phyloP scores from a whole-genome alignment of 2,888 invertebrate genomes.

The Diadegma fenestrale region DNA sequence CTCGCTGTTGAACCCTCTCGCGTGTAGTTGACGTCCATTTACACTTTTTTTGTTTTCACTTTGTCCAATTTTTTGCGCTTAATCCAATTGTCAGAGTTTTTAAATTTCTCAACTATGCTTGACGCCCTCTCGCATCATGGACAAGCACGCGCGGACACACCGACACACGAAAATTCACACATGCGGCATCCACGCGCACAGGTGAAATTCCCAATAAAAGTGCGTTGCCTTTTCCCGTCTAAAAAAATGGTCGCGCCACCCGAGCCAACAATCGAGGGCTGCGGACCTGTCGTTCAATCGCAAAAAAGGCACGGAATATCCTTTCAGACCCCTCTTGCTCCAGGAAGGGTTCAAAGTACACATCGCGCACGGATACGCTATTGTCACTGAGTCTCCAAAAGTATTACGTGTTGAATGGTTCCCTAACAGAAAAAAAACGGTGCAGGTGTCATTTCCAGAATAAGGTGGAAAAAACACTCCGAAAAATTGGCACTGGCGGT shows the following conservation, averaged over 20 bases:
- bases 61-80: conserved; percentile 47
- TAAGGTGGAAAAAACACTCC: conserved; percentile 38
- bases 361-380: conserved; percentile 17
- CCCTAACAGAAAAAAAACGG: conserved; percentile 28
- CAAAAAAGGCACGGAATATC: conserved; percentile 13
- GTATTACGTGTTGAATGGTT: neutral
- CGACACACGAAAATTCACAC: neutral
- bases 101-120: conserved; percentile 62
- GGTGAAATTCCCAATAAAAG: neutral
- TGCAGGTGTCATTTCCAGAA: conserved; percentile 46
- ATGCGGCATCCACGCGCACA: neutral
- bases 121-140: conserved; percentile 5
- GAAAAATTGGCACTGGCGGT: conserved; percentile 49
- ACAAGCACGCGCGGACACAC: neutral
- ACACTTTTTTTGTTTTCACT: conserved; percentile 24
- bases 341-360: conserved; percentile 11
- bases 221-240: conserved; percentile 10
- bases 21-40: conserved; percentile 43
- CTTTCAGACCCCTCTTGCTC: neutral
- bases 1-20: conserved; percentile 53
- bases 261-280: conserved; percentile 2
- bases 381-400: conserved; percentile 18
- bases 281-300: conserved; percentile 16
- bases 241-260: neutral
- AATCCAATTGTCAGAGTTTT: conserved; percentile 66